Percentiles rank a stretch among this genome's conserved stretches.
Conservation (phyloP, 2,888 invertebrate species). For the Lasioglossum villosulum region DNA sequence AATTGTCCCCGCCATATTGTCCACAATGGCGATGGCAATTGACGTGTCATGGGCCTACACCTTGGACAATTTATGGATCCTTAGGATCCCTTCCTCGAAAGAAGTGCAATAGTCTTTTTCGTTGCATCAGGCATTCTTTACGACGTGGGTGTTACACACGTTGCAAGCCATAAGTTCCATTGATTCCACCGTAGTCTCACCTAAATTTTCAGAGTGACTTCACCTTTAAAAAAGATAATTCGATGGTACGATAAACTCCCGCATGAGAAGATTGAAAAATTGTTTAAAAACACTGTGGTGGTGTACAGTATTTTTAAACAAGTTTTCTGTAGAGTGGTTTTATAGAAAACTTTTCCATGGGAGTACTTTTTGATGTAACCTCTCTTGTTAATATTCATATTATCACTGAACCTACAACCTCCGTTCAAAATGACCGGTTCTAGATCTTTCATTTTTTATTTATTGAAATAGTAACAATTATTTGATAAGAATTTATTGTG, state of each 20-base stretch:
- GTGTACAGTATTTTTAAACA: no score
- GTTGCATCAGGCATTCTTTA: neutral
- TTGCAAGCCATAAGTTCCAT: neutral
- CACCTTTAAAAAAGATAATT: no score
- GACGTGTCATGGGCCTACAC: constrained; percentile 12
- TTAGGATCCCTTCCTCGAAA: neutral
- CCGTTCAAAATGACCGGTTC: no score
- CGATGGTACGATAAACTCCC: neutral
- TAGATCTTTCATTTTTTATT: no score
- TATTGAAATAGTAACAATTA: no score
- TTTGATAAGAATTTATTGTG: no score
- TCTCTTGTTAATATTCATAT: no score
- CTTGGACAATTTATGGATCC: neutral
- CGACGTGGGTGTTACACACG: neutral
- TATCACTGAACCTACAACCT: no score
- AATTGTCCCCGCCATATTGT: constrained; percentile 3
- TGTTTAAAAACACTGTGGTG: neutral
- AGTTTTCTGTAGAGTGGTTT: no score
- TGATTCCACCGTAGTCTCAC: neutral
- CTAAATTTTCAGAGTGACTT: neutral
- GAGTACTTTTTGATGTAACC: no score
- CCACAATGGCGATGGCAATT: neutral
- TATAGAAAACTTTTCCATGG: no score
- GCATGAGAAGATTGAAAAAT: neutral
- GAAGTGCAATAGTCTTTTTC: constrained; percentile 1